Percentiles rank a stretch among this genome's conserved stretches.
Conservation (phyloP, 2,113 vertebrate genomes). For the Scartelaos histophorus region DNA sequence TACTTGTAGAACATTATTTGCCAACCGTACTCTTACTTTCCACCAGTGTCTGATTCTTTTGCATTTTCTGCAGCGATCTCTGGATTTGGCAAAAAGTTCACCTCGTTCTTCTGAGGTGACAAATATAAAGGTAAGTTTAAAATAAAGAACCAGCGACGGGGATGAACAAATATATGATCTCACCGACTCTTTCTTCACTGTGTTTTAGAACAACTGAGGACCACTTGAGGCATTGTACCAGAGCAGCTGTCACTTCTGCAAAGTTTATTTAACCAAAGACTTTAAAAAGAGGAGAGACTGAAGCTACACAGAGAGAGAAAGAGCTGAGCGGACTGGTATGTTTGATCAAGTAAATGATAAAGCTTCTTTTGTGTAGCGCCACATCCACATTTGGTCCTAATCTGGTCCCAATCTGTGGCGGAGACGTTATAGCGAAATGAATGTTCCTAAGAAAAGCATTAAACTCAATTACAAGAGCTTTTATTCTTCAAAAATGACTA, state of each 20-base stretch:
- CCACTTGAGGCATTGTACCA: constrained; percentile 80
- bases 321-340: constrained; percentile 90
- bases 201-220: constrained; percentile 41
- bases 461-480: no score
- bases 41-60: not conserved
- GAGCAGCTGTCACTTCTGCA: constrained; percentile 88
- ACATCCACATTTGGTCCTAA: not conserved
- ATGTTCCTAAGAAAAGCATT: no score
- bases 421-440: no score
- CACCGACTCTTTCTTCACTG: not conserved
- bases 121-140: constrained; percentile 72
- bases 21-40: no score
- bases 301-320: constrained; percentile 22
- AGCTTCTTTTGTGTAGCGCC: not conserved
- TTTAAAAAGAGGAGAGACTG: constrained; percentile 34
- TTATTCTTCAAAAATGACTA: no score
- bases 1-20: no score
- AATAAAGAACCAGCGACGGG: not conserved
- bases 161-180: not conserved
- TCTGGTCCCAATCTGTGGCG: not conserved
- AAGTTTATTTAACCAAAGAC: constrained; percentile 62
- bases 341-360: not conserved
- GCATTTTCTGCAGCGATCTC: constrained; percentile 82
- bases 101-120: constrained; percentile 92
- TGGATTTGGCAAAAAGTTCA: constrained; percentile 98